Evolutionary conservation across 2,888 invertebrate species (phyloP).

Genomic region (Oscheius onirici): DNA sequence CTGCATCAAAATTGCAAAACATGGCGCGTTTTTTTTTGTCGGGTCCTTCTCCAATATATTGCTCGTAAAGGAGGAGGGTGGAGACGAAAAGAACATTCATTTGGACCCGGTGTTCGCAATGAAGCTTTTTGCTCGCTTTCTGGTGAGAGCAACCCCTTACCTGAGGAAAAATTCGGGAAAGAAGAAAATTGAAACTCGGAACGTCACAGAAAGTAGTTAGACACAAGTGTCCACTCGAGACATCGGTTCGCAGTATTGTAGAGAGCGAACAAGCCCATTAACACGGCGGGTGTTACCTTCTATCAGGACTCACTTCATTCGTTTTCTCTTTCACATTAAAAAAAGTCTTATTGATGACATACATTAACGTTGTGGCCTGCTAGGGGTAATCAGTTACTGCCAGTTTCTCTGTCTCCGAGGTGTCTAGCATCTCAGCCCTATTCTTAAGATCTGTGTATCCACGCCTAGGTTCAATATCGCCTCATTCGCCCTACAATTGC

Average conservation of each 20-base stretch:
- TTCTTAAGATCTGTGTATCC: conserved; percentile 23
- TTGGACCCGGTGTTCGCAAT: background rate
- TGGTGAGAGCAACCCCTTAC: background rate
- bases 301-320: background rate
- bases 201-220: conserved; percentile 8
- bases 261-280: conserved; percentile 3
- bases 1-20: background rate
- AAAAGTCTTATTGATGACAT: background rate
- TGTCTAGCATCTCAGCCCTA: background rate
- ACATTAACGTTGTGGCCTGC: background rate
- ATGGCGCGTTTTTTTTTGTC: background rate
- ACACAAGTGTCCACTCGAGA: conserved; percentile 23
- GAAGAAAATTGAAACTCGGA: conserved; percentile 10
- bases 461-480: conserved; percentile 31
- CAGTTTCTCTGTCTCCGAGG: background rate
- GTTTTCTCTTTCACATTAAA: background rate
- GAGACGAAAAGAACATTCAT: background rate
- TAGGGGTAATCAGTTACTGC: conserved; percentile 9
- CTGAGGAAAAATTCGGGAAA: background rate
- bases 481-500: conserved; percentile 33
- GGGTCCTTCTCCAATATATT: conserved; percentile 4
- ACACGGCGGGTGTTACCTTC: background rate
- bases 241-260: conserved; percentile 1
- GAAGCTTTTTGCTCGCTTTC: background rate
- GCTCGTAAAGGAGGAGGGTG: conserved; percentile 19